These are phyloP conservation scores for Tinea trinotella DNA, from an alignment of 2,888 invertebrate species.

Conservation along the genomic window DNA sequence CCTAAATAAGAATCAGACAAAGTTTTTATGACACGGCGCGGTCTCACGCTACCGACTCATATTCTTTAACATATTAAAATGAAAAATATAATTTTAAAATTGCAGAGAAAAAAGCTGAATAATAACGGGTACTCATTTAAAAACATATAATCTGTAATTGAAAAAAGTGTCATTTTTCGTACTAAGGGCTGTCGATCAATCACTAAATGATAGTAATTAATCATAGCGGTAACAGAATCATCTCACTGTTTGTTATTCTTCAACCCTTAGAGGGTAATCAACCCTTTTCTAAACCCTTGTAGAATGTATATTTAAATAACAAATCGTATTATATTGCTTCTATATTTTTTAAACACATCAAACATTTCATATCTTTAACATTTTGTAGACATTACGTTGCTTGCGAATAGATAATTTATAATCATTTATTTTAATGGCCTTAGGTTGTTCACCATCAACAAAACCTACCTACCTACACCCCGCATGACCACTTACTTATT, in stretches of 20 bases:
- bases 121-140: conserved; percentile 6
- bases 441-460: neutral
- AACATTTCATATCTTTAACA: neutral
- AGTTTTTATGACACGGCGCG: conserved; percentile 16
- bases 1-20: conserved; percentile 12
- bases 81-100: conserved; percentile 21
- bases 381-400: neutral
- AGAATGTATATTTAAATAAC: neutral
- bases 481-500: conserved; percentile 50
- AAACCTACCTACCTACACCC: neutral
- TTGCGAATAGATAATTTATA: neutral
- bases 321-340: neutral
- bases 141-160: conserved; percentile 20
- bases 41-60: conserved; percentile 46
- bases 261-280: conserved; percentile 35
- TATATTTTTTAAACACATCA: neutral
- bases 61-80: conserved; percentile 38
- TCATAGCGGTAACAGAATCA: conserved; percentile 43
- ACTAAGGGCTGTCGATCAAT: conserved; percentile 43
- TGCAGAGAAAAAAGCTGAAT: neutral
- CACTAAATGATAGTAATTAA: conserved; percentile 52
- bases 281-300: too few relatives aligned
- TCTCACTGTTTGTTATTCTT: conserved; percentile 36
- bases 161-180: conserved; percentile 29
- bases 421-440: neutral